Conservation (phyloP, 2,113 vertebrate species). For the Pygoscelis antarcticus region DNA sequence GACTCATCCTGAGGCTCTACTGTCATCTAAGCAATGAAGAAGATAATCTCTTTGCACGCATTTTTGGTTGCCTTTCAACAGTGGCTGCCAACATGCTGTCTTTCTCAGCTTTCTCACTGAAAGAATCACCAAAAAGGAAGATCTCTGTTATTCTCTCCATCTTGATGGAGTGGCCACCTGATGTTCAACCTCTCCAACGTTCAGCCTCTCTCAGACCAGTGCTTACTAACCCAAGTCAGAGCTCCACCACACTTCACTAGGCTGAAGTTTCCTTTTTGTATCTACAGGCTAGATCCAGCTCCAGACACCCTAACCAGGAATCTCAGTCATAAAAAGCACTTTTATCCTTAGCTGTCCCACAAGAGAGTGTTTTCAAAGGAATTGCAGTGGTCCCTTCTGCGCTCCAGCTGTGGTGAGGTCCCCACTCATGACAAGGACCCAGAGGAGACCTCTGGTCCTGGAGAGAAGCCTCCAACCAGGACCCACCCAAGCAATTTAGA, state of each 20-base stretch:
- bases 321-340: background rate
- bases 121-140: background rate
- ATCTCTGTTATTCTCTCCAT: background rate
- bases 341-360: background rate
- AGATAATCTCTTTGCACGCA: background rate
- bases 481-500: background rate
- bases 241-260: fast-evolving
- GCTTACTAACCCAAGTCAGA: background rate
- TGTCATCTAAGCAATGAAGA: background rate
- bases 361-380: background rate
- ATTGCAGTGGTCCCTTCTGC: background rate
- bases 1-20: background rate
- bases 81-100: background rate
- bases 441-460: background rate
- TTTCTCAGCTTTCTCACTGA: background rate
- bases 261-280: background rate
- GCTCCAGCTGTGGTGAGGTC: background rate
- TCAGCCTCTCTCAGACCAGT: background rate
- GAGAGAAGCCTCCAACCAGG: background rate
- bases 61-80: background rate
- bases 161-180: fast-evolving
- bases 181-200: fast-evolving
- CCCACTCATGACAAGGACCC: background rate
- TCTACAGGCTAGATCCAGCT: background rate
- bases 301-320: background rate